Percentiles rank a stretch among this genome's conserved stretches.
Conservation (phyloP, 2,113 vertebrate genomes). For the Delphinapterus leucas region DNA sequence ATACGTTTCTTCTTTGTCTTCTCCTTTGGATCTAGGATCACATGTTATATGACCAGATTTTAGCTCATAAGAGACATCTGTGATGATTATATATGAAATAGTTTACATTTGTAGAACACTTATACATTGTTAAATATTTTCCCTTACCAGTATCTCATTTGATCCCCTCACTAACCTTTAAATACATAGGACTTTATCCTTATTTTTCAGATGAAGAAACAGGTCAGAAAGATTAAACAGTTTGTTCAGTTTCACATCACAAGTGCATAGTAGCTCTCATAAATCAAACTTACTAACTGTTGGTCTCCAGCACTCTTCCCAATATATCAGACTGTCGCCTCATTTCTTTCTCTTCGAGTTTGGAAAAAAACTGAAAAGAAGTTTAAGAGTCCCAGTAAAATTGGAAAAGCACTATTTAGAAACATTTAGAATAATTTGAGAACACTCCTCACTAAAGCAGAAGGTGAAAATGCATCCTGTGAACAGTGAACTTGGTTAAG, state of each 20-base stretch:
- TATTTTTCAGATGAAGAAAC: background rate
- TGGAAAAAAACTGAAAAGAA: background rate
- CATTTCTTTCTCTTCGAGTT: background rate
- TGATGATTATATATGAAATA: background rate
- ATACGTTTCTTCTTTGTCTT: background rate
- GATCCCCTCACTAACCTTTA: background rate
- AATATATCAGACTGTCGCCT: background rate
- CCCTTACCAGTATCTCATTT: background rate
- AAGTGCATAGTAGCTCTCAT: background rate
- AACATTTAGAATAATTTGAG: constrained; percentile 4
- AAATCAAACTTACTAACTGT: background rate
- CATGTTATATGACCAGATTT: background rate
- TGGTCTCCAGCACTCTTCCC: background rate
- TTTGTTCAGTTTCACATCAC: background rate
- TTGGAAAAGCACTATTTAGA: background rate
- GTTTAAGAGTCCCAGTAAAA: background rate
- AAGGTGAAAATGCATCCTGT: background rate
- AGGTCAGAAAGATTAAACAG: background rate
- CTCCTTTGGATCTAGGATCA: background rate
- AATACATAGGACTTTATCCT: background rate
- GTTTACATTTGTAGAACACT: background rate
- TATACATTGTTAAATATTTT: background rate
- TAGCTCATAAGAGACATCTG: background rate
- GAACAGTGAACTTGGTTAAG: background rate
- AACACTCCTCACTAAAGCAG: background rate